Base-by-base conservation (phyloP, 2,113 vertebrate genomes). In the Hydrochoerus hydrochaeris region DNA sequence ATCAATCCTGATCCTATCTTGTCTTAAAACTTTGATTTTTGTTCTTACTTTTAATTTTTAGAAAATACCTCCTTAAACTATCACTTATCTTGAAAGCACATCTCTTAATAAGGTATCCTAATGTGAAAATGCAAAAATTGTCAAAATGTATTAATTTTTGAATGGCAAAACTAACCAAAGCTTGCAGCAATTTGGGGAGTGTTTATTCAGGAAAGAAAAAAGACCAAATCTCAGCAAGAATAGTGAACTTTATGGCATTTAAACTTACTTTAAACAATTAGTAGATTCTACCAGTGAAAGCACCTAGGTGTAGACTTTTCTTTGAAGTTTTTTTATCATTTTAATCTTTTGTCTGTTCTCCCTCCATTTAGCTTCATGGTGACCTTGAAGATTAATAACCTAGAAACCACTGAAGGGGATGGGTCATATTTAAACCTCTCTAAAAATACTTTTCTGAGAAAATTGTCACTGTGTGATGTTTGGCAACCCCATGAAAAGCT, bases 21-120 rank as follows among this genome's bases (percentile, higher is more conserved):
- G 69, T 52, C 85, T 82, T 92, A 69, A 93, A 69, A 67, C 84
- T 88, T 88, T 95, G 10, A 60, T 69, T 19, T 86, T 86, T 35
- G 9, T 49, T 86, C 49, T 95, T 80, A 58, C 65, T 88, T 85
- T 92, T 81, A 26, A 92, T 73, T 85, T 86, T 91, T 85, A 10
- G 65, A 85, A 80, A 60, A 46, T 22, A 60, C 35, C 49, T 12
- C 11, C 32, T 78, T 67, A 67, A 85, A 44, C 12, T 63, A 83
- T 78, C 5, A 32, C 60, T 94, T 78, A 57, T 60, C 28, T 93
- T 87, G 11, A 86, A 75, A 87, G 5, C 54, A 84, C 35, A 90
- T 80, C 22, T 94, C 57, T 52, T 22, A 85, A 93, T 83, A 16
- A 54, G 91, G 14, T 20, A 78, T 8, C 85, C 2, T 24, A 46